Percentiles rank a stretch among this genome's conserved stretches.
Evolutionary conservation across 2,888 invertebrate species (phyloP).

Genomic region (Phalangium opilio): DNA sequence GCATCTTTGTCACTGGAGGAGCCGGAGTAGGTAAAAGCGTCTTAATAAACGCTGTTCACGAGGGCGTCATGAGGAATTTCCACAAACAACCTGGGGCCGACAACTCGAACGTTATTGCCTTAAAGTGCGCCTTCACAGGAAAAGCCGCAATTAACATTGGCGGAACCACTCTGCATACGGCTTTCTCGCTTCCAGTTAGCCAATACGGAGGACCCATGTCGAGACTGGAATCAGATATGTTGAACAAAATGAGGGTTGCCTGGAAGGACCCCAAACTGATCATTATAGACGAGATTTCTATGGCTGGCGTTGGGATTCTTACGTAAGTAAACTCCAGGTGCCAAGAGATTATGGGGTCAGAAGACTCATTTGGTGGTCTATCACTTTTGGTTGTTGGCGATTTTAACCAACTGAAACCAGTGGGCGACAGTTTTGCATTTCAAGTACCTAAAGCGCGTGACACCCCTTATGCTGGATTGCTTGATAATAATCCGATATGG

Average conservation of each 20-base stretch:
- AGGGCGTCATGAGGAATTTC: constrained; percentile 1
- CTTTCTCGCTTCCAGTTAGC: constrained; percentile 15
- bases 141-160: constrained; percentile 23
- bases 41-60: constrained; percentile 17
- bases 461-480: neutral
- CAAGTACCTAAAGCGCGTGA: neutral
- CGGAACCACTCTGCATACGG: constrained; percentile 23
- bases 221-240: too few relatives aligned
- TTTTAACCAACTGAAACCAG: constrained; percentile 17
- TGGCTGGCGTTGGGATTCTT: constrained; percentile 21
- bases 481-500: neutral
- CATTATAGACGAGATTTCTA: constrained; percentile 20
- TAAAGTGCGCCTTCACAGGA: constrained; percentile 20
- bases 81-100: constrained; percentile 11
- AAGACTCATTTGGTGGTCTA: constrained; percentile 25
- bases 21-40: constrained; percentile 21
- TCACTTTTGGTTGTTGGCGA: constrained; percentile 28
- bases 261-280: constrained; percentile 9
- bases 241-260: too few relatives aligned
- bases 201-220: neutral
- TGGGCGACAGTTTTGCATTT: constrained; percentile 6
- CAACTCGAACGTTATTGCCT: neutral
- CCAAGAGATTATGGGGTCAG: constrained; percentile 24
- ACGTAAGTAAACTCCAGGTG: constrained; percentile 23
- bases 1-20: constrained; percentile 18